These are phyloP conservation scores for Lithophane semibrunnea DNA, from an alignment of 2,888 invertebrate species.

Conservation along the genomic window DNA sequence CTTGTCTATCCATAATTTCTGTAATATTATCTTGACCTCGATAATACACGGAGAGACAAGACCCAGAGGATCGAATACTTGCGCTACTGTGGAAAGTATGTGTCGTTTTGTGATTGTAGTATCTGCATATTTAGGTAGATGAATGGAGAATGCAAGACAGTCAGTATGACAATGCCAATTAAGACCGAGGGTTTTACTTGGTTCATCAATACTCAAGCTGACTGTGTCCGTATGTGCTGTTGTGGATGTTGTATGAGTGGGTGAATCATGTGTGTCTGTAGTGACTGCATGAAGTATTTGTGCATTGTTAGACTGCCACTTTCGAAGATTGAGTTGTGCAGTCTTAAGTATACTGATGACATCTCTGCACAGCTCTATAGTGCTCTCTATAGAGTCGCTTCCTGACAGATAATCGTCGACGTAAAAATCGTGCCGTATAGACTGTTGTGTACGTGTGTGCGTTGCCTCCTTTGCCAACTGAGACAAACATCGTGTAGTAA, in stretches of 20 bases:
- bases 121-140: neutral
- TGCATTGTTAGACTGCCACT: neutral
- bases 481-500: neutral
- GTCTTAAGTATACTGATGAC: neutral
- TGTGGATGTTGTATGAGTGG: neutral
- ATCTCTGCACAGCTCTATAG: neutral
- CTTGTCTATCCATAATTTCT: too few species aligned
- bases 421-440: conserved; percentile 1
- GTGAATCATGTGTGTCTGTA: neutral
- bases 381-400: conserved; percentile 10
- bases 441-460: neutral
- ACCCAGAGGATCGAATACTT: too few species aligned
- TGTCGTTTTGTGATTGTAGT: neutral
- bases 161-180: neutral
- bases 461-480: conserved; percentile 1
- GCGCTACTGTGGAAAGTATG: neutral
- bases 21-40: too few species aligned
- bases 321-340: neutral
- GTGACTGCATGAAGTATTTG: conserved; percentile 3
- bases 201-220: neutral
- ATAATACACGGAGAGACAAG: too few species aligned
- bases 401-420: conserved; percentile 6
- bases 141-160: neutral
- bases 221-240: neutral
- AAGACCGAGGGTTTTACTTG: neutral